Base-by-base conservation (phyloP, 2,797 vertebrate genomes). In the Hozukius guyotensis region DNA sequence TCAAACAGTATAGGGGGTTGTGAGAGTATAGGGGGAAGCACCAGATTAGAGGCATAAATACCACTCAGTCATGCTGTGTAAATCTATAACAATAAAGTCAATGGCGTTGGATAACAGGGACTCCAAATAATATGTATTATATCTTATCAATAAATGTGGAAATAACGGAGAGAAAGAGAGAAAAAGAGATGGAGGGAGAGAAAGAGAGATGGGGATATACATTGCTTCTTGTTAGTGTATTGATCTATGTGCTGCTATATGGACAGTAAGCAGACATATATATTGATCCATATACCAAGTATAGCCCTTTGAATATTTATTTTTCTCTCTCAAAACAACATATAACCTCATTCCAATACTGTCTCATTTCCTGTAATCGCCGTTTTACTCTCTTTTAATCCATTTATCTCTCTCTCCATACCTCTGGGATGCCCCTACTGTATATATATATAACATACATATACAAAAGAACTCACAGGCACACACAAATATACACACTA, bases 201-300 rank as follows among this genome's bases (percentile, higher is more conserved):
- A 53, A 22, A 77, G 64, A 75, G 66, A 80, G 61, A 85, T 85
- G 68, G 72, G 76, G 83, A 87, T 83, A 81, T 88, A 78, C 76
- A 85, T 85, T 72, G 65, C 81, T 83, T 87, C 85, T 89, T 87
- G 89, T 89, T 88, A 88, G 78, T 79, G 70, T 83, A 93, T 92
- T 86, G 91, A 94, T 89, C 87, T 34, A 38, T 78, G 55, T 78
- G 66, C 69, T 82, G 66, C 85, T 86, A 66, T 87, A 86, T 90
- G 84, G 84, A 77, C 80, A 88, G 79, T 87, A 88, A 89, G 88
- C 72, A 89, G 87, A 91, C 88, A 88, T 88, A 78, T 73, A 36
- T 86, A 92, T 88, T 82, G 87, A 92, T 91, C 82, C 67, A 59
- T 66, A 67, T 32, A 65, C 84, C 78, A 89, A 81, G 72, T 89